Evolutionary conservation across 1,140 invertebrate genomes (phyloP), one percentile per base, ranked within the genome.

Genomic region (Zaprionus davidi): DNA sequence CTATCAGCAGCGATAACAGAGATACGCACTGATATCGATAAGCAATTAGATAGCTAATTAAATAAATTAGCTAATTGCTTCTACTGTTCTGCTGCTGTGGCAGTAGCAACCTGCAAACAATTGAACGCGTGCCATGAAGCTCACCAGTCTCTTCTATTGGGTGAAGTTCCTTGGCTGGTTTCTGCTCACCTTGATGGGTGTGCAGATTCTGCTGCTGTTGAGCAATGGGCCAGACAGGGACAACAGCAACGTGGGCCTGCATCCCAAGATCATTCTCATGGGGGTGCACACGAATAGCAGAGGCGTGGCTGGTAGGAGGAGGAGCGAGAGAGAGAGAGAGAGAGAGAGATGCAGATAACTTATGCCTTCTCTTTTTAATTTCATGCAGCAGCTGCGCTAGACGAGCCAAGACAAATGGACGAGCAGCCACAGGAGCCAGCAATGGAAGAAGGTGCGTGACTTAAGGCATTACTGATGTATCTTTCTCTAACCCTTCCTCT

Each of bases 121-220:
- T 51, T 11, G 20, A 24, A 13, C 20, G 46, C 13, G 71, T 7
- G 26, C 20, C 13, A 77, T 73, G 71, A 68, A 63, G 57, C 5
- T 73, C 12, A 49, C 34, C 56, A 73, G 56, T 17, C 20, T 56
- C 17, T 41, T 6, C 31, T 9, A 57, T 57, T 56, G 34, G 46
- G 2, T 60, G 4, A 76, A 76, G 57, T 5, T 62, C 5, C n/a
- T 73, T 15, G 58, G n/a, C 5, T 77, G 75, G 70, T 12, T 67
- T 9, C 4, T 76, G 22, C 2, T 77, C 1, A 28, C 64, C 9
- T 6, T 6, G 0, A 12, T 67, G 11, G 20, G n/a, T 2, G 2
- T 73, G 0, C 65, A 67, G n/a, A 15, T 73, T 11, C 3, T 76
- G 13, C 12, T 34, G 5, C 0, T 67, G 26, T 0, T 63, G 1